These are phyloP conservation scores for Himalopsyche kuldschensis DNA, from an alignment of 2,888 invertebrate genomes.

Conservation along the genomic window DNA sequence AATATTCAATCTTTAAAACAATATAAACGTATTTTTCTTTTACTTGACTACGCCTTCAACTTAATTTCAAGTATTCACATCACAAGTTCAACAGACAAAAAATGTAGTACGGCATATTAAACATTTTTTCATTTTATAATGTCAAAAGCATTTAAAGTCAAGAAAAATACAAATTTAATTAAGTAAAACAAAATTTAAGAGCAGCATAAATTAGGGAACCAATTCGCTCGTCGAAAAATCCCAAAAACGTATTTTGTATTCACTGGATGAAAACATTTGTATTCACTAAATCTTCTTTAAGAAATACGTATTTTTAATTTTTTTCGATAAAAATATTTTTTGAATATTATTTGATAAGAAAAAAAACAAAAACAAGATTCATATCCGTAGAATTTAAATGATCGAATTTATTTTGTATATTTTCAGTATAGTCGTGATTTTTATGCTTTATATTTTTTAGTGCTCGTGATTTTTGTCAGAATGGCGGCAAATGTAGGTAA, in stretches of 20 bases:
- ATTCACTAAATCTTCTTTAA: background rate
- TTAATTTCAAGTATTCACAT: no score
- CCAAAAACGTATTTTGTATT: background rate
- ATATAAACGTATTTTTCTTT: no score
- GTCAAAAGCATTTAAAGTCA: background rate
- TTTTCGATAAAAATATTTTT: background rate
- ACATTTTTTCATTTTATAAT: background rate
- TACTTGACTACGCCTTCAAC: no score
- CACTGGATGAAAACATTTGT: background rate
- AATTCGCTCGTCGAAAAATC: background rate
- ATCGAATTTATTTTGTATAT: background rate
- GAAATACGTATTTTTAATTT: background rate
- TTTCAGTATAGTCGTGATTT: background rate
- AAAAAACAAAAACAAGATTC: background rate
- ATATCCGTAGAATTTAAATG: background rate
- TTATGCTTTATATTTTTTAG: background rate
- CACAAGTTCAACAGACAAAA: background rate
- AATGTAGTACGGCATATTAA: background rate
- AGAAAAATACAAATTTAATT: background rate
- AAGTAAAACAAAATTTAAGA: background rate
- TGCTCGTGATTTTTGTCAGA: background rate
- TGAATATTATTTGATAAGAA: background rate
- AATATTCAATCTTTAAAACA: no score
- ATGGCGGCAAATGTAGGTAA: background rate
- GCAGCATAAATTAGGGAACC: background rate